These are phyloP conservation scores for Xestia ashworthii DNA, from an alignment of 2,888 invertebrate species.

Conservation along the genomic window DNA sequence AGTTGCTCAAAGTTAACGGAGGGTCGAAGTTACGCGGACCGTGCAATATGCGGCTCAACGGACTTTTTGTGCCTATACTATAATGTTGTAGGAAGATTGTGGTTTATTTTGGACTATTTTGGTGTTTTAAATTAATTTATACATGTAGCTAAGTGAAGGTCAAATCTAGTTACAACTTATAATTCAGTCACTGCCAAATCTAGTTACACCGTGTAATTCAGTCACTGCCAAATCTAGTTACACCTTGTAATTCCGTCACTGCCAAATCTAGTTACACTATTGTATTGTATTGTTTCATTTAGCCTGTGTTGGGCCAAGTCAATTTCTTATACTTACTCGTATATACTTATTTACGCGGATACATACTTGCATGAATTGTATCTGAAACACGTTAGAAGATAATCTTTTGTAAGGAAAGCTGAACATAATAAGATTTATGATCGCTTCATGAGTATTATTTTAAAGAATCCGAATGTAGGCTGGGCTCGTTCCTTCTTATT, in stretches of 20 bases:
- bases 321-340: not conserved
- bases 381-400: not conserved
- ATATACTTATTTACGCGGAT: not conserved
- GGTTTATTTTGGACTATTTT: constrained; percentile 1
- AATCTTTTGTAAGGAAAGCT: not conserved
- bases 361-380: not conserved
- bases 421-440: not conserved
- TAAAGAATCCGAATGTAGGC: not conserved
- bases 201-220: not conserved
- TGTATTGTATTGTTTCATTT: not conserved
- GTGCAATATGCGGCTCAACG: constrained; percentile 37
- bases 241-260: too few relatives aligned
- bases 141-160: not conserved
- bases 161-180: not conserved
- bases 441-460: not conserved
- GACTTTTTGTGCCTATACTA: constrained; percentile 28
- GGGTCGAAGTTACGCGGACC: constrained; percentile 18
- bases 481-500: not conserved
- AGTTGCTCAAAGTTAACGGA: constrained; percentile 49
- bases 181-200: not conserved
- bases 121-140: not conserved
- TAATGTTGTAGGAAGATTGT: not conserved
- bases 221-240: too few relatives aligned
- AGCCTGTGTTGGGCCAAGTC: not conserved
- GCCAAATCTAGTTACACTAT: too few relatives aligned